Evolutionary conservation across 1,140 invertebrate species (phyloP), one percentile per base, ranked within the genome.

Genomic region (Sminthurinus signatus): DNA sequence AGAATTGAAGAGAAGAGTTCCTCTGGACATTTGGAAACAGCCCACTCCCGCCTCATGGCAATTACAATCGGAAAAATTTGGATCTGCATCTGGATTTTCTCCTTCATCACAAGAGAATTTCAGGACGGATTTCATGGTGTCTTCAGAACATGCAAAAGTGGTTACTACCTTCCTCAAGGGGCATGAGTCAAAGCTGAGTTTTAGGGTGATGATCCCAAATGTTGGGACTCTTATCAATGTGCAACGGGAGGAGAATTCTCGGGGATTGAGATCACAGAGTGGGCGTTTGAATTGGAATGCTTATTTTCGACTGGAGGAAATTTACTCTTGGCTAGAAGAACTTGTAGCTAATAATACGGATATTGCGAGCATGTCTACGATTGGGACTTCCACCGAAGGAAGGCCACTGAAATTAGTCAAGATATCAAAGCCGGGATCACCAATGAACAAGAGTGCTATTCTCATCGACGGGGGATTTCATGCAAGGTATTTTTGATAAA

Each of bases 401-500:
- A 12, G 58, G 19, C 4, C 4, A 3, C 4, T 60, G 3, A 29
- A 32, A 31, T 12, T 60, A 2, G 44, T 50, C 21, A 60, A 60
- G 28, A 36, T 60, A 19, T 60, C 58, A 8, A 50, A 28, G 23
- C 31, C 43, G 2, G 58, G 58, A 2, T 23, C 15, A 12, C 57
- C 57, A 3, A 19, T 39, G 4, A 50, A 50, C 25, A 60, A 60
- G 28, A 10, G 2, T 23, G 58, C 58, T 10, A 17, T 48, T 19
- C 23, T 60, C 2, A 51, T 60, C 25, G 58, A 60, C 44, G 58
- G 58, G 8, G 44, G 58, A 8, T 50, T 60, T 28, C 58, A 60
- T 32, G 58, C 58, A n/a, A 21, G n/a, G n/a, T n/a, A n/a, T n/a
- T n/a, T n/a, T n/a, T n/a, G n/a, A n/a, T n/a, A n/a, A n/a, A n/a